phyloP scores from a whole-genome alignment of 2,797 vertebrate genomes.

The Gymnodraco acuticeps region DNA sequence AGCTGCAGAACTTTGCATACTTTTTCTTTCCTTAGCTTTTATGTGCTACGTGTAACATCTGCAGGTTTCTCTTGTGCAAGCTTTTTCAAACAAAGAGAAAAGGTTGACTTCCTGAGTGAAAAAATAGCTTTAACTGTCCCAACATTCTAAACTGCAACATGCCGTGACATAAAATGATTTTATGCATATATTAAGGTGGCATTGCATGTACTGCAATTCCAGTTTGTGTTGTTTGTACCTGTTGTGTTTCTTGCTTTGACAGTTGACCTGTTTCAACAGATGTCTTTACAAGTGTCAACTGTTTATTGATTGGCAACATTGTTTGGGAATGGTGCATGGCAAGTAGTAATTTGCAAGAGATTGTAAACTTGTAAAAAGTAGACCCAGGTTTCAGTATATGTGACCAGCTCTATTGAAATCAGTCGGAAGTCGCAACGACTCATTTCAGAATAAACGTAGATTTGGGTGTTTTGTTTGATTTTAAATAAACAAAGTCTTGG shows the following conservation, averaged over 20 bases:
- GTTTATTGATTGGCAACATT: conserved; percentile 37
- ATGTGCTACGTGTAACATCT: neutral
- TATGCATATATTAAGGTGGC: conserved; percentile 35
- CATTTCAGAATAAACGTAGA: too few species aligned
- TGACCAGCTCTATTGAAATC: too few species aligned
- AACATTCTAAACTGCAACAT: neutral
- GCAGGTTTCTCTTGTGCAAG: conserved; percentile 8
- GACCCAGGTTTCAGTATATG: too few species aligned
- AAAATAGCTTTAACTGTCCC: neutral
- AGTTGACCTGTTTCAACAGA: conserved; percentile 51
- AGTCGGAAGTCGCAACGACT: too few species aligned
- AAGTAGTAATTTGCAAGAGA: neutral
- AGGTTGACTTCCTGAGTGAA: conserved; percentile 1
- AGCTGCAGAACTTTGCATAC: conserved; percentile 40
- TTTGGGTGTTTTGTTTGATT: too few species aligned
- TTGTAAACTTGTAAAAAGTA: neutral
- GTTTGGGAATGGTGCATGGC: conserved; percentile 16
- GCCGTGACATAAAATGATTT: conserved; percentile 7
- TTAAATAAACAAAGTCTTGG: too few species aligned
- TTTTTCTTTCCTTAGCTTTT: conserved; percentile 5
- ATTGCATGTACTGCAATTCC: conserved; percentile 38
- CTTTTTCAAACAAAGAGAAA: neutral
- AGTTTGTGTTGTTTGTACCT: conserved; percentile 68
- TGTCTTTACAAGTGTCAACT: conserved; percentile 26
- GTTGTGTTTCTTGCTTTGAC: conserved; percentile 61